Conservation (phyloP, 2,797 vertebrate genomes). For the Myotis pilosus region DNA sequence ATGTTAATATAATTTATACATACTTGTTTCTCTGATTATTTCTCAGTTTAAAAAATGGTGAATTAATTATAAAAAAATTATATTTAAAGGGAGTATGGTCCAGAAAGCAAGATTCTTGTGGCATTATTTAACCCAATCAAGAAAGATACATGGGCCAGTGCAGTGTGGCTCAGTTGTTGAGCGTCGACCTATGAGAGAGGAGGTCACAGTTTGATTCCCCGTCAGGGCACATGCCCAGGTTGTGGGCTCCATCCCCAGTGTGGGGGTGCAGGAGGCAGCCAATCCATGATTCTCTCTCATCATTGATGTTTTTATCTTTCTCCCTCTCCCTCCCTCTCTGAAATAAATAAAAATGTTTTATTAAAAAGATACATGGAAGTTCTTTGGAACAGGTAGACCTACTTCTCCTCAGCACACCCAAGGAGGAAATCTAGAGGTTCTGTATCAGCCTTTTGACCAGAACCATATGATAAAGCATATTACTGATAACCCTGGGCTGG, state of each 20-base stretch:
- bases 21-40: not conserved
- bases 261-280: too few relatives aligned
- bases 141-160: not conserved
- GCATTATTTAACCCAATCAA: not conserved
- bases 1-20: not conserved
- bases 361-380: not conserved
- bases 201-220: too few relatives aligned
- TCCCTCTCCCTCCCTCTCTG: too few relatives aligned
- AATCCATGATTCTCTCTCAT: too few relatives aligned
- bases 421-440: not conserved
- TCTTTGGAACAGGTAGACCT: not conserved
- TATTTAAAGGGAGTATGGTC: not conserved
- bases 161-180: too few relatives aligned
- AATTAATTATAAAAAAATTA: constrained; percentile 27
- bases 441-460: not conserved
- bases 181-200: too few relatives aligned
- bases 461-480: not conserved
- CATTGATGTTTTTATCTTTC: too few relatives aligned
- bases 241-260: too few relatives aligned
- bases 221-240: too few relatives aligned
- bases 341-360: too few relatives aligned
- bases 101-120: not conserved
- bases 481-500: not conserved
- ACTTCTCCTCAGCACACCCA: not conserved
- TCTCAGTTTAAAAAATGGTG: constrained; percentile 44